Percentiles rank a stretch among this genome's conserved stretches.
phyloP scores from a whole-genome alignment of 37 sponge, comb jelly and placozoan species.

The Haliclona indistincta region DNA sequence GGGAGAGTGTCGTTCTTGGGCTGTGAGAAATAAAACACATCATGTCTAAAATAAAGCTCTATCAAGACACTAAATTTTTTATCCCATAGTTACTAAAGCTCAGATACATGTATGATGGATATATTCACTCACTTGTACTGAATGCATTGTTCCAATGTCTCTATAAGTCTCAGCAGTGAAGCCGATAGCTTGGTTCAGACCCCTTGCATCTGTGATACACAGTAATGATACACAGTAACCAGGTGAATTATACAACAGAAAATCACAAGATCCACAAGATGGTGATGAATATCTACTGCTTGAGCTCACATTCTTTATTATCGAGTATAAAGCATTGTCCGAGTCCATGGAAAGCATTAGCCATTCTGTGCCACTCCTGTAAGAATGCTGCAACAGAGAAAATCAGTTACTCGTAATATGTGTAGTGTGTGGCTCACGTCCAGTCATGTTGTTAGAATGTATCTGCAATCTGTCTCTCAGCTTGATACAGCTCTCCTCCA shows the following conservation, averaged over 20 bases:
- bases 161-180: constrained; percentile 55
- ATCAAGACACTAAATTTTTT: too few relatives aligned
- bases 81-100: too few relatives aligned
- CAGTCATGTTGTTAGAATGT: constrained; percentile 88
- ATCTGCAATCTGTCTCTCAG: constrained; percentile 66
- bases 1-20: constrained; percentile 89
- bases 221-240: too few relatives aligned
- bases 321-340: constrained; percentile 57
- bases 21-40: constrained; percentile 17
- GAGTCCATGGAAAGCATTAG: constrained; percentile 51
- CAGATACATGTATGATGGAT: too few relatives aligned
- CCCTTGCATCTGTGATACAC: constrained; percentile 53
- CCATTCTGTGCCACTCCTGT: constrained; percentile 72
- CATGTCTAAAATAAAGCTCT: not conserved
- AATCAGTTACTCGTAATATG: too few relatives aligned
- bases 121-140: constrained; percentile 69
- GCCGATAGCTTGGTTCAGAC: constrained; percentile 53
- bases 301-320: constrained; percentile 58
- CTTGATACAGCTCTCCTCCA: constrained; percentile 41
- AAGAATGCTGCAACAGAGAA: constrained; percentile 71
- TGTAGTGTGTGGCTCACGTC: too few relatives aligned
- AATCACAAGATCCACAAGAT: too few relatives aligned
- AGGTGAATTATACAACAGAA: too few relatives aligned
- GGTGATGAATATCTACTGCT: too few relatives aligned
- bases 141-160: constrained; percentile 55